Base-by-base conservation (phyloP, 2,888 invertebrate species). In the Drosophila atripex region DNA sequence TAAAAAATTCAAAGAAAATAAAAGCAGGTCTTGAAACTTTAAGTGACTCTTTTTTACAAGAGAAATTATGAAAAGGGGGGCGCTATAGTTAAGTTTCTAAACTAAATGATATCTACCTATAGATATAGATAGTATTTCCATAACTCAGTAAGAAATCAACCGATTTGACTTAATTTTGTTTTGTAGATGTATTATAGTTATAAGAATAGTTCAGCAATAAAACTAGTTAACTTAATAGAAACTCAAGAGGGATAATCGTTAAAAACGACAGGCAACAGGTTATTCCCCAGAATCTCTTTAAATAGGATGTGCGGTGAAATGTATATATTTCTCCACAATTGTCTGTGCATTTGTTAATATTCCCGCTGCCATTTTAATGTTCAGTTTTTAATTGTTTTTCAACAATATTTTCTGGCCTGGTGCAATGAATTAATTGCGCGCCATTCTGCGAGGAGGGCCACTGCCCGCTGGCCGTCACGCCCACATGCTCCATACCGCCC, bases 381-480 rank as follows among this genome's bases (percentile, higher is more conserved):
- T 75, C 84, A 65, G 63, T 77, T 84, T 73, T 83, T 80, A 80
- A 80, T 80, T 86, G 80, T 80, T 82, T 80, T 84, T 71, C 56
- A 71, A 84, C 84, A 84, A 80, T 77, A 66, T 69, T 73, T 77
- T 71, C 70, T 59, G 45, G 63, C 39, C 47, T 51, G 39, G 50
- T 43, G 54, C 71, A 51, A 71, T 76, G 69, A 76, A 76, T 80
- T 84, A 69, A 70, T 74, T 69, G 69, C 56, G 55, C 61, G 47
- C 55, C 54, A 57, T 43, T 54, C 53, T 39, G 52, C 54, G 70
- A 75, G 75, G 85, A 78, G 68, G 55, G 55, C 56, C 63, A 59
- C 51, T 49, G 58, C 18, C n/a, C 38, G 49, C 39, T 61, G 35
- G n/a, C n/a, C n/a, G 18, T 45, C 49, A 45, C 60, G 21, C 18